Conservation (phyloP, 2,113 vertebrate species). For the Callipepla squamata region DNA sequence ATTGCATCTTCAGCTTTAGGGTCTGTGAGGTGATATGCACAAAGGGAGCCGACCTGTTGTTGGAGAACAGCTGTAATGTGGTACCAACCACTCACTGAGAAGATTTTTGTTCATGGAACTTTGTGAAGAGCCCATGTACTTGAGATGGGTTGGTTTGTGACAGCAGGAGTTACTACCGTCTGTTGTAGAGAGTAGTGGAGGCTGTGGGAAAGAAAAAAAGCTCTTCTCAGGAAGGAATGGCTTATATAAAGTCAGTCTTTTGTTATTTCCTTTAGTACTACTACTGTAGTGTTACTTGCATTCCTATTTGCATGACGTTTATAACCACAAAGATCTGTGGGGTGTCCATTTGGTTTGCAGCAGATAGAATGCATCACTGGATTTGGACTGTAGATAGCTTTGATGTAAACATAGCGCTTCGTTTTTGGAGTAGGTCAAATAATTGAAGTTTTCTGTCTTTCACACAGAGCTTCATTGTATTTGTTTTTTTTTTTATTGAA, state of each 20-base stretch:
- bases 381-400: background rate
- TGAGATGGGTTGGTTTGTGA: background rate
- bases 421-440: background rate
- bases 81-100: background rate
- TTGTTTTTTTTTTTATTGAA: background rate
- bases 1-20: background rate
- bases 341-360: background rate
- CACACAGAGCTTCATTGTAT: background rate
- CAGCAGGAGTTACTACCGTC: background rate
- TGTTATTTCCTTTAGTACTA: background rate
- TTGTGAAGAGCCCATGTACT: background rate
- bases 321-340: background rate
- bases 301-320: background rate
- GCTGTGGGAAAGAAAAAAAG: background rate
- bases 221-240: background rate
- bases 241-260: background rate
- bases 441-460: background rate
- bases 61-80: background rate
- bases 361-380: background rate
- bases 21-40: background rate
- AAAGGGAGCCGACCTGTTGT: background rate
- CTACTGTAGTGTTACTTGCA: background rate
- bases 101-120: background rate
- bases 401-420: background rate
- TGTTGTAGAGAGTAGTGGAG: background rate